Evolutionary conservation across 2,113 vertebrate genomes (phyloP).

Genomic region (Coregonus clupeaformis): DNA sequence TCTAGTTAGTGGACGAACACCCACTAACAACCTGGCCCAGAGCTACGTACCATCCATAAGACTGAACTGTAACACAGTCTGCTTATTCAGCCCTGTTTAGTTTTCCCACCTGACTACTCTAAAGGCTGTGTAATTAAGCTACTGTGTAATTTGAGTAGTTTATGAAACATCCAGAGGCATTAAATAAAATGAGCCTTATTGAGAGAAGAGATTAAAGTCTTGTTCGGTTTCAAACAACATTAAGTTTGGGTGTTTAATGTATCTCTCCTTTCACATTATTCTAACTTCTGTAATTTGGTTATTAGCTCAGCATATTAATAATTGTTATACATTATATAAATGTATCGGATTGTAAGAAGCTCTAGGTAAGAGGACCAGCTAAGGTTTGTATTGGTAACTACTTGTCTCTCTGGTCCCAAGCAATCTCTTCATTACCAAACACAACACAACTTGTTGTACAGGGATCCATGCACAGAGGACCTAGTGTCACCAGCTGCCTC

Average conservation of each 20-base stretch:
- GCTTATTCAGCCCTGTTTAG: constrained; percentile 24
- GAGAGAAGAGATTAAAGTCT: constrained; percentile 53
- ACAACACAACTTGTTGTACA: constrained; percentile 27
- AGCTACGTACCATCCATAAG: too few species aligned
- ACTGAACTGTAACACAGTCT: constrained; percentile 22
- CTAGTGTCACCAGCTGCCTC: constrained; percentile 40
- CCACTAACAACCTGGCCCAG: neutral
- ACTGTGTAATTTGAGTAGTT: constrained; percentile 61
- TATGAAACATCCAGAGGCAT: constrained; percentile 52
- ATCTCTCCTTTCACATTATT: constrained; percentile 29
- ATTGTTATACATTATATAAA: too few species aligned
- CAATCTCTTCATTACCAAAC: neutral
- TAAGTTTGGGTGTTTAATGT: constrained; percentile 14
- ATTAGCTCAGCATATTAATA: too few species aligned
- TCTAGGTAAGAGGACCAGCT: too few species aligned
- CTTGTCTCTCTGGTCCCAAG: too few species aligned
- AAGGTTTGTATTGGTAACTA: too few species aligned
- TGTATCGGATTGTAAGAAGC: too few species aligned
- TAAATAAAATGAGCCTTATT: constrained; percentile 53
- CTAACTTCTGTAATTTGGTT: too few species aligned
- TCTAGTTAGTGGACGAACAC: neutral
- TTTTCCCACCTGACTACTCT: constrained; percentile 28
- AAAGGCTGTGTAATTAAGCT: constrained; percentile 60
- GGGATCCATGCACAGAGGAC: neutral
- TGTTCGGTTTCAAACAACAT: constrained; percentile 33